Conservation (phyloP, 2,797 vertebrate species). For the Silurus lanzhouensis region DNA sequence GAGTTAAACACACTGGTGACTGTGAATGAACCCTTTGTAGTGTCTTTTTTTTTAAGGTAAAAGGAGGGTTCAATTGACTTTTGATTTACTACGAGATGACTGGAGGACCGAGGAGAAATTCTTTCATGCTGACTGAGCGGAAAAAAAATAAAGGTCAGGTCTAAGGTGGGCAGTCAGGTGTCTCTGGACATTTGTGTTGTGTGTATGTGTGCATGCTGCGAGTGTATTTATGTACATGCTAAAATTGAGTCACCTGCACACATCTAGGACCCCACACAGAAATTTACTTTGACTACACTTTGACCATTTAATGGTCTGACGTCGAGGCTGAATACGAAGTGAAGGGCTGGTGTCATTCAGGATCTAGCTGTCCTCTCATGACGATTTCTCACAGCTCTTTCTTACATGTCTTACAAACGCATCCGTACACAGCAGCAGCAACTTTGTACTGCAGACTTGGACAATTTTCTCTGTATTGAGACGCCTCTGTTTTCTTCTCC, state of each 20-base stretch:
- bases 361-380: slow-evolving; percentile 9
- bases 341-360: slow-evolving; percentile 18
- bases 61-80: neutral
- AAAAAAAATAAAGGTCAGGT: slow-evolving; percentile 30
- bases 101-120: slow-evolving; percentile 16
- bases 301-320: slow-evolving; percentile 49
- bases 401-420: slow-evolving; percentile 9
- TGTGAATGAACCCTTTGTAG: neutral
- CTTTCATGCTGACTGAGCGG: slow-evolving; percentile 10
- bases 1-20: neutral
- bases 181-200: neutral
- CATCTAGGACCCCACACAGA: slow-evolving; percentile 27
- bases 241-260: neutral
- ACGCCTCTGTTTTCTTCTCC: slow-evolving; percentile 20
- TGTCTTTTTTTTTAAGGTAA: neutral
- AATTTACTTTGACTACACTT: slow-evolving; percentile 39
- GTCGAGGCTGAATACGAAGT: slow-evolving; percentile 35
- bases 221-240: slow-evolving; percentile 9
- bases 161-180: slow-evolving; percentile 19
- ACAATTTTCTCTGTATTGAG: slow-evolving; percentile 1
- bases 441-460: slow-evolving; percentile 8
- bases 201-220: neutral
- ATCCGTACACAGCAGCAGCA: neutral
- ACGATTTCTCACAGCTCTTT: slow-evolving; percentile 4
- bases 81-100: neutral